phyloP scores from a whole-genome alignment of 1,140 invertebrate species.

The Penaeus vannamei region DNA sequence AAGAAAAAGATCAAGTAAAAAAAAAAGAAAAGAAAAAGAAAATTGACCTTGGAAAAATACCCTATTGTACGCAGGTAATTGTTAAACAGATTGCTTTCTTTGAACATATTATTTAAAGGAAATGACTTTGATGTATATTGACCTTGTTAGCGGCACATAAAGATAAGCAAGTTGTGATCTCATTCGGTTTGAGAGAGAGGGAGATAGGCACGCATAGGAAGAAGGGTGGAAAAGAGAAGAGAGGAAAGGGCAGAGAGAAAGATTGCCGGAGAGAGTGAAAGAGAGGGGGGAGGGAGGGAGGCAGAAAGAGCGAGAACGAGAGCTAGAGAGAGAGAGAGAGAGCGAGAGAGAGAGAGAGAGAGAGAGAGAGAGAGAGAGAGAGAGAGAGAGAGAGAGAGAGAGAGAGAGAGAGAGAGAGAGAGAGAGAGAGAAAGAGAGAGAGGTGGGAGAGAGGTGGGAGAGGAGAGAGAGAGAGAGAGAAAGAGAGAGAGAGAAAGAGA shows the following conservation, averaged over 20 bases:
- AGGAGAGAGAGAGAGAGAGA: neutral
- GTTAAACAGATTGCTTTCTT: too few species aligned
- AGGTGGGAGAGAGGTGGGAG: neutral
- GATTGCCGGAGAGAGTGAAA: slow-evolving; percentile 21
- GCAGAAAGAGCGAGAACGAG: neutral
- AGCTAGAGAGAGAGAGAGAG: neutral
- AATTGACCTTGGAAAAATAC: too few species aligned
- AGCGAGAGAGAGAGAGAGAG: neutral
- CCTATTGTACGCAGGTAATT: too few species aligned
- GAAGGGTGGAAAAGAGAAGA: neutral
- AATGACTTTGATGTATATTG: too few species aligned
- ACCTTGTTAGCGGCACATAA: too few species aligned
- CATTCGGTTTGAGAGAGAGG: neutral
- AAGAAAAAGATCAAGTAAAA: too few species aligned
- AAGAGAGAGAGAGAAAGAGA: neutral
- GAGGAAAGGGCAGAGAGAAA: neutral
- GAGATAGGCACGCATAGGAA: neutral
- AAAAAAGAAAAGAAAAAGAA: too few species aligned
- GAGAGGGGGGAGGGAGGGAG: neutral
- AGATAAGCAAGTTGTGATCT: too few species aligned
- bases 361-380: neutral
- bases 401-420: neutral
- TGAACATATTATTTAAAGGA: too few species aligned
- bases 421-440: neutral
- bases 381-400: neutral